A percentile compares a stretch with the other conserved stretches of the same genome.
Evolutionary conservation across 2,888 invertebrate genomes (phyloP).

Genomic region (Xanthostigma xanthostigma): DNA sequence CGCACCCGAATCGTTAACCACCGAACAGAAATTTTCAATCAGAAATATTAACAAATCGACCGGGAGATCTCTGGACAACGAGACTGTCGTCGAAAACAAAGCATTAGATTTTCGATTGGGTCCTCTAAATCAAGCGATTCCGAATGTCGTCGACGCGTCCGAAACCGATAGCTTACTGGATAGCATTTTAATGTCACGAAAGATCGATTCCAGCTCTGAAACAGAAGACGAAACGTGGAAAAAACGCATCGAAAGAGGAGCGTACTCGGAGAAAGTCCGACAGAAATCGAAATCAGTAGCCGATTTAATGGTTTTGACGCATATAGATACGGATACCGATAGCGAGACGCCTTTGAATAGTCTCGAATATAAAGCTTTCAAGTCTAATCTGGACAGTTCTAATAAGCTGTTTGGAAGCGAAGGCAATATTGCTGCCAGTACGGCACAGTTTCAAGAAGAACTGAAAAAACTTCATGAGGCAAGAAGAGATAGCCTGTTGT

Average conservation of each 20-base stretch:
- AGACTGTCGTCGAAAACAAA: neutral
- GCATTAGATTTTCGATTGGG: constrained; percentile 27
- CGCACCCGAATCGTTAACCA: constrained; percentile 27
- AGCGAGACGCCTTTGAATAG: constrained; percentile 32
- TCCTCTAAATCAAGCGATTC: constrained; percentile 11
- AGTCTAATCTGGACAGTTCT: constrained; percentile 25
- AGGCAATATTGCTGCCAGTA: constrained; percentile 34
- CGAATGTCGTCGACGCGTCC: neutral
- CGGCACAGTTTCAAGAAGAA: constrained; percentile 36
- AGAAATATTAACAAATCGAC: neutral
- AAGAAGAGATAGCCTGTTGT: constrained; percentile 27
- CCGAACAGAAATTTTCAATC: constrained; percentile 6
- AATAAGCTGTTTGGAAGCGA: constrained; percentile 36
- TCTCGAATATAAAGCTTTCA: constrained; percentile 24
- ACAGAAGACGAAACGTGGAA: constrained; percentile 49
- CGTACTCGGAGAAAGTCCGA: constrained; percentile 43
- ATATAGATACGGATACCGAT: constrained; percentile 46
- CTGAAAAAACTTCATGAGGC: constrained; percentile 33
- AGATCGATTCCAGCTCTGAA: constrained; percentile 37
- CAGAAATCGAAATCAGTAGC: constrained; percentile 51
- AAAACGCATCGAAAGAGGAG: constrained; percentile 39
- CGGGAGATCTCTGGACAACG: constrained; percentile 6
- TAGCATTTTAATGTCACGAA: constrained; percentile 17
- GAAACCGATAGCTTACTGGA: constrained; percentile 20
- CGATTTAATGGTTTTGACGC: constrained; percentile 50